phyloP scores from a whole-genome alignment of 1,140 invertebrate genomes.

The Cotesia glomerata region DNA sequence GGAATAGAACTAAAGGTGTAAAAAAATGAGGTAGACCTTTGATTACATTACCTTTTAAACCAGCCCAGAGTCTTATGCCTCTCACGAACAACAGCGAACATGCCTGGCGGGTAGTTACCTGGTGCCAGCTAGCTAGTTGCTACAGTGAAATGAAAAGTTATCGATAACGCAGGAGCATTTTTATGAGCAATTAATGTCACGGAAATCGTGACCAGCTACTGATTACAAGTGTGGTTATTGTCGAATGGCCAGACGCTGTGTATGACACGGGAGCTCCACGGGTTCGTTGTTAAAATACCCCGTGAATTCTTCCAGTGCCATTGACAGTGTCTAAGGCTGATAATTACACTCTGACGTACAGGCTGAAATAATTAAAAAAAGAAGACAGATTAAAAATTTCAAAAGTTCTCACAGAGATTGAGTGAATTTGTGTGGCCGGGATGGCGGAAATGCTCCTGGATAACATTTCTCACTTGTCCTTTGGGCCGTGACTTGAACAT shows the following conservation, averaged over 20 bases:
- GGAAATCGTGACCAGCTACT: neutral
- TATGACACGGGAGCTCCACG: constrained; percentile 65
- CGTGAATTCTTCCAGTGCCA: constrained; percentile 66
- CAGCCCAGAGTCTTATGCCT: too few species aligned
- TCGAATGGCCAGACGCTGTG: constrained; percentile 60
- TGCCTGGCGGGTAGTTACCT: neutral
- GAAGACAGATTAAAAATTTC: neutral
- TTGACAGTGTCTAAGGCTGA: constrained; percentile 61
- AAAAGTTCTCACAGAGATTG: too few species aligned
- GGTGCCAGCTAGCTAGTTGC: neutral
- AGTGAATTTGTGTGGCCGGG: constrained; percentile 15
- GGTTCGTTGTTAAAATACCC: constrained; percentile 57
- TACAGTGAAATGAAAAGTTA: neutral
- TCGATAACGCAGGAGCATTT: constrained; percentile 6
- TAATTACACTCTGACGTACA: neutral
- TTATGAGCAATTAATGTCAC: constrained; percentile 12
- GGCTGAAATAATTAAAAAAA: neutral
- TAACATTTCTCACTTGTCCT: constrained; percentile 30
- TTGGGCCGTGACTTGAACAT: constrained; percentile 27
- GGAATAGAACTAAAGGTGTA: too few species aligned
- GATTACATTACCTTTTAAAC: too few species aligned
- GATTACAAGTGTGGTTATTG: constrained; percentile 21
- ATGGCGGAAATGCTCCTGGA: too few species aligned
- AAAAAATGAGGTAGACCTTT: too few species aligned
- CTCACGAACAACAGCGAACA: too few species aligned